Evolutionary conservation across 2,113 vertebrate species (phyloP).

Genomic region (Semnornis frantzii): DNA sequence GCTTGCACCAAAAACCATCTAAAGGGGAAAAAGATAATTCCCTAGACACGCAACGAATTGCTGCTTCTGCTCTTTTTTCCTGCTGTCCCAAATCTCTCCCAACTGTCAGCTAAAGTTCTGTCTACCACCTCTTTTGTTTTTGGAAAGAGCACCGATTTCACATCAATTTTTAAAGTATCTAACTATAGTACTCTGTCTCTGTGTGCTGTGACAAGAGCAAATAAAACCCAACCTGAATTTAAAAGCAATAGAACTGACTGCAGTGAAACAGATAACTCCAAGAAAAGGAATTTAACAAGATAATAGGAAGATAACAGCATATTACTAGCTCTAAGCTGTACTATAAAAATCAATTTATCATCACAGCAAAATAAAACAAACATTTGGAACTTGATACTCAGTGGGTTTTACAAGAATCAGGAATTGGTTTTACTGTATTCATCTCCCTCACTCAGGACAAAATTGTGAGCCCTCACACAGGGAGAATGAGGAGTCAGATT

Average conservation of each 20-base stretch:
- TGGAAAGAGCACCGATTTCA: slow-evolving; percentile 18
- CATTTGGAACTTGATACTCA: not conserved
- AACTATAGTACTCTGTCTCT: not conserved
- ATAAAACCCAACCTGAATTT: slow-evolving; percentile 37
- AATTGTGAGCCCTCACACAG: not conserved
- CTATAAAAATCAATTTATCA: slow-evolving; percentile 54
- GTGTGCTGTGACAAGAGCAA: not conserved
- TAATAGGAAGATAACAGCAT: slow-evolving; percentile 52
- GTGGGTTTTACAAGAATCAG: not conserved
- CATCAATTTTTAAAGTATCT: slow-evolving; percentile 50
- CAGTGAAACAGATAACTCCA: slow-evolving; percentile 40
- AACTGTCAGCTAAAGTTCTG: slow-evolving; percentile 8
- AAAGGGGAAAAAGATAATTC: not conserved
- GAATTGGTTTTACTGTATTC: slow-evolving; percentile 25
- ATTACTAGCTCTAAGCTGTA: slow-evolving; percentile 37
- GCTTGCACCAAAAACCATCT: not conserved
- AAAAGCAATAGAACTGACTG: slow-evolving; percentile 39
- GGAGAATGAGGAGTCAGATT: not conserved
- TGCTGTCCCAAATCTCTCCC: not conserved
- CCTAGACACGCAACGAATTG: slow-evolving; percentile 3
- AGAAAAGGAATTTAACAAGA: slow-evolving; percentile 69
- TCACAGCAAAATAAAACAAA: slow-evolving; percentile 50
- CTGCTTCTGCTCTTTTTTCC: not conserved
- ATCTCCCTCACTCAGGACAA: not conserved
- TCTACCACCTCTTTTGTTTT: not conserved